A percentile compares a stretch with the other conserved stretches of the same genome.
These are phyloP conservation scores for Leptarthrus brevirostris DNA, from an alignment of 2,888 invertebrate genomes.

Conservation along the genomic window DNA sequence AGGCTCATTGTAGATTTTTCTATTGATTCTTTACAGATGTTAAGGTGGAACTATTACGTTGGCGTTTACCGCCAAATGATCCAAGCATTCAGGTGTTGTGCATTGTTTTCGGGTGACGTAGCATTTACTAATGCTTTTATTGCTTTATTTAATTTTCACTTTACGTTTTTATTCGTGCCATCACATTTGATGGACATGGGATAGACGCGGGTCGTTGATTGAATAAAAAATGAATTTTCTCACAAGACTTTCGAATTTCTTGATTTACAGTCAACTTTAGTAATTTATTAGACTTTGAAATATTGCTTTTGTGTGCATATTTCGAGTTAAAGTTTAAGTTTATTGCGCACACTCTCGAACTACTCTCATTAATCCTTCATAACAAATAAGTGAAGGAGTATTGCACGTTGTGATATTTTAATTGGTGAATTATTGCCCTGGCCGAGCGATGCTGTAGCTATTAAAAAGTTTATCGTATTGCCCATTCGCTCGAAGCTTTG, in stretches of 20 bases:
- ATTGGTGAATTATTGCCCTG: too few species aligned
- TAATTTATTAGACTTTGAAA: too few species aligned
- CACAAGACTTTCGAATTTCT: neutral
- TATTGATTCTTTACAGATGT: constrained; percentile 1
- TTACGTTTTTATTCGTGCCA: constrained; percentile 20
- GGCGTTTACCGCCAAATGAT: neutral
- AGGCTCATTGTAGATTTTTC: neutral
- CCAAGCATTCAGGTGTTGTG: neutral
- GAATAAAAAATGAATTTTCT: neutral
- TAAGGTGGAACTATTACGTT: neutral
- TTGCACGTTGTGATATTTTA: too few species aligned
- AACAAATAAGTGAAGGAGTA: too few species aligned
- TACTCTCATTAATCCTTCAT: too few species aligned
- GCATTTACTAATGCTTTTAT: constrained; percentile 30
- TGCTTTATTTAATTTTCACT: constrained; percentile 29
- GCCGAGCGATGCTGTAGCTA: too few species aligned
- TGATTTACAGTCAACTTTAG: neutral
- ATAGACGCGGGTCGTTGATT: neutral
- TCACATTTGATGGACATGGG: constrained; percentile 41
- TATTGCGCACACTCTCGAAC: too few species aligned
- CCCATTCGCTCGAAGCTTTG: too few species aligned
- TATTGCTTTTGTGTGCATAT: too few species aligned
- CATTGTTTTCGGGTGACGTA: constrained; percentile 40
- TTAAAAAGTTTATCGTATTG: too few species aligned
- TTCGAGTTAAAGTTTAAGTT: too few species aligned